These are phyloP conservation scores for Neosilurus hyrtlii DNA, from an alignment of 2,797 vertebrate genomes.

Conservation along the genomic window DNA sequence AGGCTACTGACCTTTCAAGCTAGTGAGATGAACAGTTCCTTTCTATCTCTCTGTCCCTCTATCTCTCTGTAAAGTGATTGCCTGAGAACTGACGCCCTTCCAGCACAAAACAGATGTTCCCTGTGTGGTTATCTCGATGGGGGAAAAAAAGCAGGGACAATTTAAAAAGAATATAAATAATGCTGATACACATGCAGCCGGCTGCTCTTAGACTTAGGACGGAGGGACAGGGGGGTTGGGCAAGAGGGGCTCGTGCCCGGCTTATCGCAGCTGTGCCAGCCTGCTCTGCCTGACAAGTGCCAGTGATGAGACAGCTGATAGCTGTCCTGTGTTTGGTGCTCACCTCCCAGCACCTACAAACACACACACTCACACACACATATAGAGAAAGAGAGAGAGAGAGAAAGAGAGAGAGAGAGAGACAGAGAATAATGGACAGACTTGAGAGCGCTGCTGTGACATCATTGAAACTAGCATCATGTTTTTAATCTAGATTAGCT, in stretches of 20 bases:
- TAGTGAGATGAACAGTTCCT: slow-evolving; percentile 27
- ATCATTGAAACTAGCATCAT: slow-evolving; percentile 38
- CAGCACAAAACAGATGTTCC: slow-evolving; percentile 76
- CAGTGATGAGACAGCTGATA: slow-evolving; percentile 71
- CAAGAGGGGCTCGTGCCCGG: slow-evolving; percentile 50
- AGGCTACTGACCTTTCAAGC: slow-evolving; percentile 50
- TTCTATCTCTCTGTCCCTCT: slow-evolving; percentile 46
- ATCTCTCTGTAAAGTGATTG: slow-evolving; percentile 65
- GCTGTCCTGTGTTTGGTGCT: slow-evolving; percentile 70
- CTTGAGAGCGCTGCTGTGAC: slow-evolving; percentile 25
- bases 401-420: slow-evolving; percentile 15
- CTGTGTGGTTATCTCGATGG: slow-evolving; percentile 71
- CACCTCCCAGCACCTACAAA: slow-evolving; percentile 56
- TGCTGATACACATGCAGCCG: slow-evolving; percentile 63
- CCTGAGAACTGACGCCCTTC: slow-evolving; percentile 66
- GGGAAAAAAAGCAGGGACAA: slow-evolving; percentile 70
- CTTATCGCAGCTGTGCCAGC: slow-evolving; percentile 75
- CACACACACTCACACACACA: neutral
- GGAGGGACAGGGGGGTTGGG: neutral
- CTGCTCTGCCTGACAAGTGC: slow-evolving; percentile 70
- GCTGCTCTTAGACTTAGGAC: slow-evolving; percentile 65
- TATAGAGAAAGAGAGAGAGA: neutral
- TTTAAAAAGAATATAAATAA: slow-evolving; percentile 80
- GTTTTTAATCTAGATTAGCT: slow-evolving; percentile 45
- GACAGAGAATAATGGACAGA: slow-evolving; percentile 34